A percentile compares a stretch with the other conserved stretches of the same genome.
phyloP scores from a whole-genome alignment of 2,888 invertebrate species.

The Cacoxenus indagator region DNA sequence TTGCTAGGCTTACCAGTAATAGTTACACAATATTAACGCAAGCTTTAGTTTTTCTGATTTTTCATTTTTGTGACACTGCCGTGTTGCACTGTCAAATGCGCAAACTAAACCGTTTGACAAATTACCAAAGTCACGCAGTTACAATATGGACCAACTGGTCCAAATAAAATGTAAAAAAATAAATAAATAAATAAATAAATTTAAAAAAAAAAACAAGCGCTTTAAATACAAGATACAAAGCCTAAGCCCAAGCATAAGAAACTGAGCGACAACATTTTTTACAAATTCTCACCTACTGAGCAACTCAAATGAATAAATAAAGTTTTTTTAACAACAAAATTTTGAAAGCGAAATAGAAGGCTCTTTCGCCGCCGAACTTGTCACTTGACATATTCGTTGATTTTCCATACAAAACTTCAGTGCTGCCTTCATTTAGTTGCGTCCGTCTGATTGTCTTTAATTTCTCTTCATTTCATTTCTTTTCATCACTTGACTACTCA shows the following conservation, averaged over 20 bases:
- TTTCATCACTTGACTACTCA: not conserved
- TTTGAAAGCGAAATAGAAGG: slow-evolving; percentile 47
- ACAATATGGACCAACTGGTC: not conserved
- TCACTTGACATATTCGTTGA: slow-evolving; percentile 9
- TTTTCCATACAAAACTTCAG: not conserved
- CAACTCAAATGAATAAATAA: slow-evolving; percentile 17
- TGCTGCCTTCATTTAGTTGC: not conserved
- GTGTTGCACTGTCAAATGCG: slow-evolving; percentile 57
- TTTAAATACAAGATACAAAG: not conserved
- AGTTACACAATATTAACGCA: slow-evolving; percentile 41
- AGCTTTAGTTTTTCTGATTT: not conserved
- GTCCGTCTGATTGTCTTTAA: not conserved
- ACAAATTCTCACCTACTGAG: slow-evolving; percentile 56
- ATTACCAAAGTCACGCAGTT: slow-evolving; percentile 46
- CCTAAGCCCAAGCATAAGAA: not conserved
- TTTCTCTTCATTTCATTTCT: not conserved
- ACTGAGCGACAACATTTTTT: slow-evolving; percentile 39
- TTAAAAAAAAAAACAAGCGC: not conserved
- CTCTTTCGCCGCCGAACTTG: not conserved
- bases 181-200: not conserved
- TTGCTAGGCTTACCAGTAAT: slow-evolving; percentile 27
- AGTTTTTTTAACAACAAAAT: slow-evolving; percentile 14
- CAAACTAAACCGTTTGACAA: slow-evolving; percentile 68
- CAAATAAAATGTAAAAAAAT: not conserved
- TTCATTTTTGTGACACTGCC: not conserved